phyloP scores from a whole-genome alignment of 1,140 invertebrate genomes.

The Hyphantria cunea region DNA sequence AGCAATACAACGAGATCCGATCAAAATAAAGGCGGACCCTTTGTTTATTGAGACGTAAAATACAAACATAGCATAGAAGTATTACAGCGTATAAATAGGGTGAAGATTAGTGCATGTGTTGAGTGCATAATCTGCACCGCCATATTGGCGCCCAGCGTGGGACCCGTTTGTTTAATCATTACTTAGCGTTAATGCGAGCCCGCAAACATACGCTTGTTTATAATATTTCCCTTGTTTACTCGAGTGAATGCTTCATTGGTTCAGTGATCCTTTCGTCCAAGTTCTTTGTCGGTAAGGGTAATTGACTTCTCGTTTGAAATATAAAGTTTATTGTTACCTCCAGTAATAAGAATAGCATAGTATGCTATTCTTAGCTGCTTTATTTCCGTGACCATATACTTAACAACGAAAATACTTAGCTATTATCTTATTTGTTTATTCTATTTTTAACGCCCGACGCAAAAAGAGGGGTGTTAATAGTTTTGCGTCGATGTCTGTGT shows the following conservation, averaged over 20 bases:
- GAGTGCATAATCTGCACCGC: constrained; percentile 33
- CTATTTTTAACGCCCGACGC: too few relatives aligned
- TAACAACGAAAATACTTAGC: too few relatives aligned
- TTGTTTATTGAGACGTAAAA: constrained; percentile 38
- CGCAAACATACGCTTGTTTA: constrained; percentile 33
- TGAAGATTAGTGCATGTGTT: constrained; percentile 33
- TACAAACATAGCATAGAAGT: constrained; percentile 39
- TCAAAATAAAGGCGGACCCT: constrained; percentile 2
- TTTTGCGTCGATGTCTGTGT: too few relatives aligned
- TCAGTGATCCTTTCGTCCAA: neutral
- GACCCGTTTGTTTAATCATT: constrained; percentile 35
- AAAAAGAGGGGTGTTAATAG: too few relatives aligned
- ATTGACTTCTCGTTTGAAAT: too few relatives aligned
- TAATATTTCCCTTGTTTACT: constrained; percentile 17
- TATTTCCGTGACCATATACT: too few relatives aligned
- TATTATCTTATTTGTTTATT: too few relatives aligned
- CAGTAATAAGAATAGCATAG: too few relatives aligned
- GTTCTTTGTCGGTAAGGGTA: too few relatives aligned
- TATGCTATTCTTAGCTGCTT: too few relatives aligned
- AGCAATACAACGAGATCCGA: too few relatives aligned
- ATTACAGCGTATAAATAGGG: constrained; percentile 26
- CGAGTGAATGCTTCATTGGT: constrained; percentile 21
- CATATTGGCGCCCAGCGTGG: constrained; percentile 51
- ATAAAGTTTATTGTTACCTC: too few relatives aligned
- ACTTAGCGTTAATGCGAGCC: constrained; percentile 38